Evolutionary conservation across 2,888 invertebrate species (phyloP), one percentile per base, ranked within the genome.

Genomic region (Colletes collaris): DNA sequence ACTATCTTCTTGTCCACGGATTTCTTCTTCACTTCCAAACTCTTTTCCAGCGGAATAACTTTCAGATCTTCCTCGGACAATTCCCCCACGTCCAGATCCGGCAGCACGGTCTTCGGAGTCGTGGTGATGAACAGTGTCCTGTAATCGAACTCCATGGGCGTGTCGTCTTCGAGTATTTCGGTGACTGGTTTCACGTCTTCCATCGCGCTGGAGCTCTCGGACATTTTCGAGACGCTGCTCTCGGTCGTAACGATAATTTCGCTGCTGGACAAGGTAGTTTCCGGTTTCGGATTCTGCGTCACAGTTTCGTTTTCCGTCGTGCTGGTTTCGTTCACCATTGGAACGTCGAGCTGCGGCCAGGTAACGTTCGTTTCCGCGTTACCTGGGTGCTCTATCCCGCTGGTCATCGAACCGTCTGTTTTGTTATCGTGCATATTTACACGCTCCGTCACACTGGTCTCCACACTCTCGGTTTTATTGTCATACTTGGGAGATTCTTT

Each of bases 141-240:
- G 62, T 88, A 91, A 75, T 89, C 86, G 52, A 91, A 89, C n/a
- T 81, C 76, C 1, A 81, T 37, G 0, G 90, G 90, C 35, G 86
- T 84, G 67, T 92, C 91, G 50, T 92, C 92, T 35, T 89, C 67
- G 53, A 92, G 80, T 13, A 87, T 70, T 70, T 92, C 92, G 0
- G 89, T 91, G 8, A 92, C 92, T 11, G 92, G 92, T 83, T 88
- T 92, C 13, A 92, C 86, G 27, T 91, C 88, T 13, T 87, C 90
- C 2, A 87, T 86, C 0, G 86, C 86, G 10, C 69, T 53, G 7
- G 67, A 37, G 16, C 46, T 60, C 11, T 75, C 62, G 5, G 76
- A 46, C 3, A 10, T 52, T 7, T 71, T 50, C 11, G 11, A 69
- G 52, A 35, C 11, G 53, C 11, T 40, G 2, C 35, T 79, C 63